Evolutionary conservation across 2,888 invertebrate genomes (phyloP), one percentile per base, ranked within the genome.

Genomic region (Andrena fulva): DNA sequence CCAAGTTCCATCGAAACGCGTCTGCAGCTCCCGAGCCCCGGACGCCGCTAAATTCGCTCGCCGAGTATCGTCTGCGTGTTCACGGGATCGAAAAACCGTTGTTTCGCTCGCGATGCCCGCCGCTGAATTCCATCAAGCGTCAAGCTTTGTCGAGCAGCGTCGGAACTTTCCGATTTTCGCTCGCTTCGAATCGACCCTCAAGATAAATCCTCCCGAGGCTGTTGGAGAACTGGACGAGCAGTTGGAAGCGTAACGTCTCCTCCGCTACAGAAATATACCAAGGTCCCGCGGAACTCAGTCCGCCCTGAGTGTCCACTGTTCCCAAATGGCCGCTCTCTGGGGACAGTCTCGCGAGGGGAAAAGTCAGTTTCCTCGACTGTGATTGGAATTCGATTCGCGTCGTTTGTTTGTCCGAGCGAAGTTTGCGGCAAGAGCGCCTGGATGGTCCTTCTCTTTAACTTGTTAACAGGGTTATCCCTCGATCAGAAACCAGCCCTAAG

Each of bases 191-290:
- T 24, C 54, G 56, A 10, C 12, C 42, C 42, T 4, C 56, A 27
- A 24, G 27, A 56, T 27, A 56, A 56, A 56, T 56, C 56, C 27
- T 27, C 27, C 56, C 10, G 24, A 27, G 56, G 56, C 24, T 27
- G 24, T 27, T 27, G 10, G 3, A 56, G 24, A 56, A 12, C 12
- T 12, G 20, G 20, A 56, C 12, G 56, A 27, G 27, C 56, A 27
- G 12, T 27, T 56, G 24, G 56, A 24, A 56, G 12, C 27, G 27
- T 27, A 56, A 56, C 27, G 20, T 56, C 12, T 12, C 12, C 56
- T 27, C 56, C 56, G 56, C 56, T 56, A 56, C 24, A 42, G 42
- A 27, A 56, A 12, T 56, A 24, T 27, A 56, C 56, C 42, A 42
- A 16, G 42, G 5, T 42, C 5, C 42, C 16, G 4, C 42, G 42